Percentiles rank a stretch among this genome's conserved stretches.
Conservation (phyloP, 2,888 invertebrate genomes). For the Tenthredo notha region DNA sequence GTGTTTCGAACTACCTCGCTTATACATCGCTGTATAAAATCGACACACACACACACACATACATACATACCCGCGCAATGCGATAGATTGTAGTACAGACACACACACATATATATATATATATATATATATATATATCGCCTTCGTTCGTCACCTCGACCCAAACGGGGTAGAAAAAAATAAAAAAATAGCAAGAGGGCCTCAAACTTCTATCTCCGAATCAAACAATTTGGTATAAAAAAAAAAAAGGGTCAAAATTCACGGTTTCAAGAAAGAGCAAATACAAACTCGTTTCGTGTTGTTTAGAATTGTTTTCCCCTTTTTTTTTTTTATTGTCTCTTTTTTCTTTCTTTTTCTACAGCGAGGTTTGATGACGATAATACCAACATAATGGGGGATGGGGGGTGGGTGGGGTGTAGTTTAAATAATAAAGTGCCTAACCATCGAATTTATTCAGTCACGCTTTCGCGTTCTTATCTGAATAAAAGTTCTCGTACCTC, state of each 20-base stretch:
- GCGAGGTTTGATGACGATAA: not conserved
- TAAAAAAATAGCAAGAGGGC: not conserved
- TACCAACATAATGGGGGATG: slow-evolving; percentile 6
- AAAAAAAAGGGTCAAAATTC: not conserved
- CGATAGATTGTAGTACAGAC: not conserved
- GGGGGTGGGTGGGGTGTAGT: slow-evolving; percentile 50
- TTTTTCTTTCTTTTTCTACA: not conserved
- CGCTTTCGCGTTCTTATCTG: slow-evolving; percentile 54
- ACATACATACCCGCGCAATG: too few species aligned
- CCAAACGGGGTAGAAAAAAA: too few species aligned
- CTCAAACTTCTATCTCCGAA: not conserved
- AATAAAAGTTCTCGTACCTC: not conserved
- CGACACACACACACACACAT: not conserved
- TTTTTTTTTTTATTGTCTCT: too few species aligned
- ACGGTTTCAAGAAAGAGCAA: not conserved
- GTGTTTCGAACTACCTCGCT: slow-evolving; percentile 1
- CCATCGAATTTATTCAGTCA: slow-evolving; percentile 65
- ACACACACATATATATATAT: too few species aligned
- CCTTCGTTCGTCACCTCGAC: not conserved
- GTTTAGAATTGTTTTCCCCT: not conserved
- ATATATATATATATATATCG: too few species aligned
- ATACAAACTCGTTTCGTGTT: not conserved
- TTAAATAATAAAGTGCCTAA: slow-evolving; percentile 62
- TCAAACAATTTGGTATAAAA: not conserved
- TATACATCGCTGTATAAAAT: not conserved